Evolutionary conservation across 2,797 vertebrate genomes (phyloP).

Genomic region (Choloepus didactylus): DNA sequence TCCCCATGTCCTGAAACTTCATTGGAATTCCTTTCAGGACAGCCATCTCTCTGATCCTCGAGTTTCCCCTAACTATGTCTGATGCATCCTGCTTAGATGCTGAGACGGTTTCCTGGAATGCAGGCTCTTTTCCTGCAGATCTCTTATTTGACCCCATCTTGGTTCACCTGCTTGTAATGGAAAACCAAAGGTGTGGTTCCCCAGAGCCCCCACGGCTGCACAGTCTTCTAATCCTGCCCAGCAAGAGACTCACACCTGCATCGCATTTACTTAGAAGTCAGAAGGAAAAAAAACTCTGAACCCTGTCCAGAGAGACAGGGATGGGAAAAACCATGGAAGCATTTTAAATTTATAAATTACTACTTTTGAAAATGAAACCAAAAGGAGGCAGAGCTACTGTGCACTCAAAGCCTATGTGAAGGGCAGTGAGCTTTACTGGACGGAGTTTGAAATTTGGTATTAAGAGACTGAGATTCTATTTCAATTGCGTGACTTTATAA

Average conservation of each 20-base stretch:
- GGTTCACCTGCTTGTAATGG: constrained; percentile 57
- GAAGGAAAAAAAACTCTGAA: constrained; percentile 46
- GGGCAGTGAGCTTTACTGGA: neutral
- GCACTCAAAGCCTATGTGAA: neutral
- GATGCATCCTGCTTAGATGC: neutral
- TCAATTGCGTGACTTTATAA: neutral
- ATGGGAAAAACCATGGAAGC: neutral
- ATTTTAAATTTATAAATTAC: constrained; percentile 60
- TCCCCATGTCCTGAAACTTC: neutral
- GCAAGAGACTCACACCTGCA: constrained; percentile 41
- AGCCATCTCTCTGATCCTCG: neutral
- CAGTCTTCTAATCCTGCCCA: neutral
- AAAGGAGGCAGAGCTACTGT: constrained; percentile 12
- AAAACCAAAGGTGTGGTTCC: constrained; percentile 42
- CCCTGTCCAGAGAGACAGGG: neutral
- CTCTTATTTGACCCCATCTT: constrained; percentile 35
- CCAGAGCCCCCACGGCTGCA: neutral
- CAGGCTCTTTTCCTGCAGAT: neutral
- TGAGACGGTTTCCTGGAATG: neutral
- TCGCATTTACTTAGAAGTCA: constrained; percentile 30
- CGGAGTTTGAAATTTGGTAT: neutral
- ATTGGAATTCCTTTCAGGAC: neutral
- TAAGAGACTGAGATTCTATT: neutral
- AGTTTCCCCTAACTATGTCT: neutral
- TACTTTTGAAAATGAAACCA: constrained; percentile 64